These are phyloP conservation scores for Gryon sp. DNA, from an alignment of 1,140 invertebrate genomes.

Conservation along the genomic window DNA sequence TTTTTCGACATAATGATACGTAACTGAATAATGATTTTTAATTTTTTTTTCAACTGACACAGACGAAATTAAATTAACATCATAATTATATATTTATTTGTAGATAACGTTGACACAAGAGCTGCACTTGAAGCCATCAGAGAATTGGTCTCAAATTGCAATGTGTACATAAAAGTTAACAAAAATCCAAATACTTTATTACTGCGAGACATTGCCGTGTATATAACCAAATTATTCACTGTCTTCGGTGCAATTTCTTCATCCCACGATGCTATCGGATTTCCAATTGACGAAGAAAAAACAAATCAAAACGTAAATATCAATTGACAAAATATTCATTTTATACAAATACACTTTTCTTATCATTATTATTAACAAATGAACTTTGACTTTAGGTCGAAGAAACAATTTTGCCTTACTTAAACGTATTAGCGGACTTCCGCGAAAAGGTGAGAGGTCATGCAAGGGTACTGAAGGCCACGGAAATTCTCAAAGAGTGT, in stretches of 20 bases:
- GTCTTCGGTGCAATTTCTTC: slow-evolving; percentile 92
- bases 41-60: no score
- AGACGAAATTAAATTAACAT: neutral
- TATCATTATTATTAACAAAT: slow-evolving; percentile 30
- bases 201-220: slow-evolving; percentile 85
- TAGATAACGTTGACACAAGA: slow-evolving; percentile 97
- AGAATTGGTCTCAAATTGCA: slow-evolving; percentile 89
- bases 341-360: slow-evolving; percentile 3
- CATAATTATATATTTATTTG: slow-evolving; percentile 58
- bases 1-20: no score
- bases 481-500: slow-evolving; percentile 90
- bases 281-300: slow-evolving; percentile 81
- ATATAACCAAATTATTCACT: slow-evolving; percentile 92
- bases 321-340: slow-evolving; percentile 22
- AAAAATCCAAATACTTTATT: slow-evolving; percentile 82
- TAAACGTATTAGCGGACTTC: slow-evolving; percentile 92
- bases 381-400: slow-evolving; percentile 84
- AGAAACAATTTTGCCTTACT: slow-evolving; percentile 91
- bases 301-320: slow-evolving; percentile 80
- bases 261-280: slow-evolving; percentile 87
- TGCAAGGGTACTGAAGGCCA: slow-evolving; percentile 86
- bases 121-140: slow-evolving; percentile 89
- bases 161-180: slow-evolving; percentile 90
- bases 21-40: no score
- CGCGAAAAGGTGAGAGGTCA: slow-evolving; percentile 88